A percentile compares a stretch with the other conserved stretches of the same genome.
Evolutionary conservation across 1,140 invertebrate genomes (phyloP).

Genomic region (Teleopsis dalmanni): DNA sequence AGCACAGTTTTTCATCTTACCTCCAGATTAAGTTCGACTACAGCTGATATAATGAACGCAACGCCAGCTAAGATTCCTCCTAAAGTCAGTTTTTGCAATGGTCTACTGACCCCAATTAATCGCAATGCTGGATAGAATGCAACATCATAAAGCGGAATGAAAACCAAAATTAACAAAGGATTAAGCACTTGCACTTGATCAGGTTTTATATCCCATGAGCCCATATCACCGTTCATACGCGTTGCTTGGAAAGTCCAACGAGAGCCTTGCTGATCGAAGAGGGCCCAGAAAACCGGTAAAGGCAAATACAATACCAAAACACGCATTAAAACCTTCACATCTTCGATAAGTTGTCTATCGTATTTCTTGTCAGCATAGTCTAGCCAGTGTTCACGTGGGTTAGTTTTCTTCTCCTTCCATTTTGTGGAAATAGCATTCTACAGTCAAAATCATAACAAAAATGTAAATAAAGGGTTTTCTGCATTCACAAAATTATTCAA

Average conservation of each 20-base stretch:
- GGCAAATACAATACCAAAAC: constrained; percentile 71
- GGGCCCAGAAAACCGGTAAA: constrained; percentile 75
- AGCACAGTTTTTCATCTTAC: constrained; percentile 31
- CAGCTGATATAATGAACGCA: constrained; percentile 80
- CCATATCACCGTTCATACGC: constrained; percentile 76
- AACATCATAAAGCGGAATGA: constrained; percentile 74
- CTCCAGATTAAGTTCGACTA: constrained; percentile 75
- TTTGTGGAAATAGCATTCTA: constrained; percentile 59
- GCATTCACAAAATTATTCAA: constrained; percentile 20
- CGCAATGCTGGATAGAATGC: constrained; percentile 56
- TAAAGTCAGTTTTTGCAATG: constrained; percentile 52
- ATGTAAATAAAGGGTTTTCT: constrained; percentile 38
- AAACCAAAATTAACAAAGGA: constrained; percentile 65
- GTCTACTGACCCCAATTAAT: constrained; percentile 46
- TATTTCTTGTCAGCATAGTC: constrained; percentile 73
- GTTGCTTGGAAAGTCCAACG: constrained; percentile 92
- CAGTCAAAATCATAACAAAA: constrained; percentile 52
- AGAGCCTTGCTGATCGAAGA: constrained; percentile 80
- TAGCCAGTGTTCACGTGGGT: constrained; percentile 63
- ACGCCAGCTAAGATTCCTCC: constrained; percentile 77
- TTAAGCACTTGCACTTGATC: constrained; percentile 78
- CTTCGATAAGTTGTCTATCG: constrained; percentile 56
- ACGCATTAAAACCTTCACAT: constrained; percentile 59
- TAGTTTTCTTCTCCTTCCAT: constrained; percentile 51
- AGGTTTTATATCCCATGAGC: constrained; percentile 59